These are phyloP conservation scores for Thunnus maccoyii DNA, from an alignment of 2,113 vertebrate genomes.

Conservation along the genomic window DNA sequence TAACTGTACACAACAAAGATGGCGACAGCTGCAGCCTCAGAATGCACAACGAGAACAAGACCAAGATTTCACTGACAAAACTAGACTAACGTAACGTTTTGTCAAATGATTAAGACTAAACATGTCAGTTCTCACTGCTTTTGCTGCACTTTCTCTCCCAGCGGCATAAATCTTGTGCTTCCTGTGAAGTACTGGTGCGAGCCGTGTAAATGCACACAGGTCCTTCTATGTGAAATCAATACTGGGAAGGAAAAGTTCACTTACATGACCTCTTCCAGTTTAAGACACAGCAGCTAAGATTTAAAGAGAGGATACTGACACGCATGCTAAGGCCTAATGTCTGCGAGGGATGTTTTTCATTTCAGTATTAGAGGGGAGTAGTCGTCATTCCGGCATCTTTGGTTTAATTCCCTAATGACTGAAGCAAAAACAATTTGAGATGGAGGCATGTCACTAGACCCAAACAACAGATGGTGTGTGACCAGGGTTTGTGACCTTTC, in stretches of 20 bases:
- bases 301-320: neutral
- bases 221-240: slow-evolving; percentile 39
- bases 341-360: neutral
- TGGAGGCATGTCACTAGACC: slow-evolving; percentile 17
- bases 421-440: slow-evolving; percentile 9
- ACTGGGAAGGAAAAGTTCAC: slow-evolving; percentile 18
- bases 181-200: neutral
- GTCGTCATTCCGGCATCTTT: neutral
- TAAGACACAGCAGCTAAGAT: neutral
- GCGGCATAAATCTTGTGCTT: too few relatives aligned
- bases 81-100: too few relatives aligned
- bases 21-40: neutral
- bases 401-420: neutral
- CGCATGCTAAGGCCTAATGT: neutral
- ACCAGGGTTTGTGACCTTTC: slow-evolving; percentile 11
- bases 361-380: neutral
- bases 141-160: neutral
- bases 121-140: neutral
- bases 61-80: neutral
- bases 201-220: slow-evolving; percentile 12
- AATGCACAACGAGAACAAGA: neutral
- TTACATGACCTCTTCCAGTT: slow-evolving; percentile 8
- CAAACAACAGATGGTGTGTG: slow-evolving; percentile 40
- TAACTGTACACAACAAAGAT: neutral
- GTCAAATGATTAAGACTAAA: too few relatives aligned